Base-by-base conservation (phyloP, 2,888 invertebrate species). In the Ormyrus rosae region DNA sequence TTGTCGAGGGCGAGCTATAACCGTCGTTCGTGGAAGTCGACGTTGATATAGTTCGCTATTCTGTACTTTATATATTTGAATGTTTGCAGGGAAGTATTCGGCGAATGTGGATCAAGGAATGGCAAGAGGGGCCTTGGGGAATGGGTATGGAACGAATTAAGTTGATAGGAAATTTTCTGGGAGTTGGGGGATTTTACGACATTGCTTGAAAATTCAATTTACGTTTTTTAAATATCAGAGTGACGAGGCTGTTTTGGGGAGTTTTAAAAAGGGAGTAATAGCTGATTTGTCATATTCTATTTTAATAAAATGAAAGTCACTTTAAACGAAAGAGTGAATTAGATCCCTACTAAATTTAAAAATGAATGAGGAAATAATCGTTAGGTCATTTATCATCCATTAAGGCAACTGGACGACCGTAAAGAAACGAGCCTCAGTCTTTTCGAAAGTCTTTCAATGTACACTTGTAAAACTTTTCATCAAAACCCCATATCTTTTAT, bases 301-400 rank as follows among this genome's bases (percentile, higher is more conserved):
- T 69, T 45, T 45, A 13, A 11, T 13, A 45, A 45, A 55, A 19
- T 34, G 69, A 69, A 55, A 69, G 69, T 69, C 69, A 56, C 45
- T 45, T n/a, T 11, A 56, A 55, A 55, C n/a, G 55, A 55, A 69
- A 34, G 69, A 67, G 67, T 11, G 34, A 53, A 67, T 65, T 65
- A 34, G 34, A 34, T 4, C 34, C 34, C 34, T 34, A 4, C 34
- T 34, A 34, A 34, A 34, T 13, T 13, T n/a, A 48, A 50, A 9
- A 13, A 6, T 51, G 34, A 58, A 48, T 70, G 10, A 10, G 45
- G 46, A n/a, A n/a, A 56, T 56, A 56, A 56, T 56, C 13, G 46
- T 34, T 34, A 48, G 46, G 10, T 19, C 61, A 63, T 5, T 63
- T 60, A 7, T 6, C 9, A 60, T 13, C 34, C 13, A 19, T 60